Percentiles rank a stretch among this genome's conserved stretches.
Evolutionary conservation across 2,797 vertebrate species (phyloP).

Genomic region (Protonibea diacanthus): DNA sequence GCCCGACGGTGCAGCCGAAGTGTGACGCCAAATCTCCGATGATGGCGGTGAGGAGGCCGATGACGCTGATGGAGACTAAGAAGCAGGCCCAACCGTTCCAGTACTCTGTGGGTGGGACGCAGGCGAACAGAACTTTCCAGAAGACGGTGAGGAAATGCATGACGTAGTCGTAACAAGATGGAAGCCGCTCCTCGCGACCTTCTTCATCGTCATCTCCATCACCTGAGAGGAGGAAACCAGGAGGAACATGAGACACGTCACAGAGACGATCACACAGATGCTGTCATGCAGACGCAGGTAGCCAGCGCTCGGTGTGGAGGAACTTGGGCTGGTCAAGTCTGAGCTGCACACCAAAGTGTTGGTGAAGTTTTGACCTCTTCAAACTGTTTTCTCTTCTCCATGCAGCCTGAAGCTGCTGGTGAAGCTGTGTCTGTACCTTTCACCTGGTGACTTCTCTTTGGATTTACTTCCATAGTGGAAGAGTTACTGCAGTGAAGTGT

Average conservation of each 20-base stretch:
- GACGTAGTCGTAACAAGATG: constrained; percentile 92
- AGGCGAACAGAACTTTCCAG: constrained; percentile 95
- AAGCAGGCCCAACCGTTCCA: constrained; percentile 96
- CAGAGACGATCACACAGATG: not conserved
- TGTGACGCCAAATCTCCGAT: constrained; percentile 93
- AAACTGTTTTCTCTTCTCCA: too few relatives aligned
- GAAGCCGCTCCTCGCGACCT: constrained; percentile 88
- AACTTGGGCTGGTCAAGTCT: too few relatives aligned
- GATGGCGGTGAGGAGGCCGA: constrained; percentile 87
- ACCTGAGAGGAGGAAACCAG: constrained; percentile 53
- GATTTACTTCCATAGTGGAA: not conserved
- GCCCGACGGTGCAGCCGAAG: constrained; percentile 93
- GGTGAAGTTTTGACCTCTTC: too few relatives aligned
- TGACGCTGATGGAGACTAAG: constrained; percentile 87
- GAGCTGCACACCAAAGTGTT: too few relatives aligned
- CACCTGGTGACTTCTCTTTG: too few relatives aligned
- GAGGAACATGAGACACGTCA: not conserved
- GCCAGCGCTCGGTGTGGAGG: too few relatives aligned
- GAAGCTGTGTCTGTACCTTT: too few relatives aligned
- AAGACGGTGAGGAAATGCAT: constrained; percentile 95
- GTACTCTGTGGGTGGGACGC: constrained; percentile 92
- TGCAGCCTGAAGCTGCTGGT: too few relatives aligned
- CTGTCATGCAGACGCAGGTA: too few relatives aligned
- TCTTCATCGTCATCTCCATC: constrained; percentile 90
- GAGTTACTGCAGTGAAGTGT: constrained; percentile 19